Evolutionary conservation across 2,113 vertebrate species (phyloP), one percentile per base, ranked within the genome.

Genomic region (Boulengeromyrus knoepffleri): DNA sequence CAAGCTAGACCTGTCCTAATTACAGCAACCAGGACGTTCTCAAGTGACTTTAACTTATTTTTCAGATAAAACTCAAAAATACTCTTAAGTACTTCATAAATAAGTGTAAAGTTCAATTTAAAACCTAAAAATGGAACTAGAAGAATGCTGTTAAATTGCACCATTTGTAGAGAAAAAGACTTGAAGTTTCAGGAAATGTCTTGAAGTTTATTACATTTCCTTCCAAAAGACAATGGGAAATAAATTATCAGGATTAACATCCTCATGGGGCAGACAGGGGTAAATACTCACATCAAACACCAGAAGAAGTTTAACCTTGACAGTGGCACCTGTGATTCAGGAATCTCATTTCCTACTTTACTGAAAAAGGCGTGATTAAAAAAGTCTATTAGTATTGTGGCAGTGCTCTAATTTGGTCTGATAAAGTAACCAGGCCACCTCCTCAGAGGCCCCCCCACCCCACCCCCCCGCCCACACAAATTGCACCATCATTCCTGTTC

Each of bases 211-310:
- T 80, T 80, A 80, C 74, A 80, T 19, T 80, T 42, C 42, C 83
- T 85, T 47, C 39, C 83, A 85, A 85, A 85, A 47, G 7, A 46
- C 21, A 46, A 47, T 47, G 8, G 24, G n/a, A 46, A 85, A 47
- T 7, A 85, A n/a, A 24, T 47, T 1, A 2, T 13, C 42, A 85
- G 83, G 21, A 45, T 24, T 85, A 85, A 47, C 80, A 84, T 45
- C 24, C 19, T 46, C 83, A n/a, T 9, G 83, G 24, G 83, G 6
- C 36, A 36, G 36, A 80, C 5, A 31, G 13, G 5, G 36, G 74
- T 80, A 80, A 80, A 80, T 80, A 80, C 83, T 47, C 45, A 85
- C 83, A 85, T 80, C 74, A 47, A 85, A 47, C 45, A n/a, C 83
- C 7, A 5, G 45, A 83, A 83, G 5, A 85, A 45, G 83, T 85